Percentiles rank a stretch among this genome's conserved stretches.
phyloP scores from a whole-genome alignment of 2,888 invertebrate genomes.

The Rhingia rostrata region DNA sequence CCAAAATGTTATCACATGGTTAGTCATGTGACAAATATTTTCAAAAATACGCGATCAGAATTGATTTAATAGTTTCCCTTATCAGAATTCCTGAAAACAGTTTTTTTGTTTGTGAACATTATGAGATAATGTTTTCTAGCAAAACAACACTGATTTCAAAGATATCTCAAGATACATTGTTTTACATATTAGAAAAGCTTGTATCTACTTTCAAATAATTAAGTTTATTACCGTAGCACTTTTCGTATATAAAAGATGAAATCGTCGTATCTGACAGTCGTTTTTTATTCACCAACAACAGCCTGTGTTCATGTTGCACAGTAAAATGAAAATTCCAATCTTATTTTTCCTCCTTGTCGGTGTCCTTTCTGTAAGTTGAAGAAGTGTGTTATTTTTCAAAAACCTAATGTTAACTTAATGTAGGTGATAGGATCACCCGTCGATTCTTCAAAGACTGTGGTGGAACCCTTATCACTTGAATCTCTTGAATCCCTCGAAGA shows the following conservation, averaged over 20 bases:
- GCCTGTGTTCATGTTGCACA: not conserved
- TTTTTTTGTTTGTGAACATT: conserved; percentile 19
- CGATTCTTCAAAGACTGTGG: not conserved
- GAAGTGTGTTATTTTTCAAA: not conserved
- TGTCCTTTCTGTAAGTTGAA: conserved; percentile 52
- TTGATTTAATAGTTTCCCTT: not conserved
- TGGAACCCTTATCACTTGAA: not conserved
- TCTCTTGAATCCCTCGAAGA: not conserved
- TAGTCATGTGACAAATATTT: no score
- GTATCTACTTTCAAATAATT: conserved; percentile 10
- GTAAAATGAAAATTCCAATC: conserved; percentile 40
- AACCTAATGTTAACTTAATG: not conserved
- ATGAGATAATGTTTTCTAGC: conserved; percentile 25
- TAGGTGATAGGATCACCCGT: conserved; percentile 58
- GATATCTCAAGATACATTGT: conserved; percentile 27
- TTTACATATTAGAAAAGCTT: conserved; percentile 26
- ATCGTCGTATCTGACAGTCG: conserved; percentile 22
- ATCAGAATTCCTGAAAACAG: not conserved
- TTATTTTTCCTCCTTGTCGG: conserved; percentile 39
- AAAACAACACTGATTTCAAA: conserved; percentile 13
- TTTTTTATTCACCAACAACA: conserved; percentile 6
- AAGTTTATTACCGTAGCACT: not conserved
- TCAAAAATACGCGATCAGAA: no score
- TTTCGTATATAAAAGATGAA: conserved; percentile 34
- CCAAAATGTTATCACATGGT: no score